Conservation (phyloP, 64 coral and sea anemone genomes). For the Pocillopora damicornis region DNA sequence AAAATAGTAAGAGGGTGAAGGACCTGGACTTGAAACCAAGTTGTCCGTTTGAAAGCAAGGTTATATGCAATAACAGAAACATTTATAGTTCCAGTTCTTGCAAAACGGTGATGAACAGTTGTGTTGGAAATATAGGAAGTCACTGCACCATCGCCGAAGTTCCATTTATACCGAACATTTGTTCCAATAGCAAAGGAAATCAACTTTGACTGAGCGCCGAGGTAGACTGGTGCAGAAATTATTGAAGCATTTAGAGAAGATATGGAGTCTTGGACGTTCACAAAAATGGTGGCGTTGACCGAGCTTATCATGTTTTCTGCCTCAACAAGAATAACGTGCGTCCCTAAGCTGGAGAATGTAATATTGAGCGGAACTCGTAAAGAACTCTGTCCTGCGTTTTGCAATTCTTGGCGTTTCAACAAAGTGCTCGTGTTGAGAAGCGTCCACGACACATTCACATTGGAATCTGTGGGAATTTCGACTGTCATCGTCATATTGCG, state of each 20-base stretch:
- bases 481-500: constrained; percentile 34
- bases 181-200: constrained; percentile 40
- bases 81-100: constrained; percentile 34
- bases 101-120: constrained; percentile 28
- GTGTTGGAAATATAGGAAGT: constrained; percentile 39
- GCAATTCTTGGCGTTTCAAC: constrained; percentile 38
- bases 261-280: constrained; percentile 35
- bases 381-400: background rate
- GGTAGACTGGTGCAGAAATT: constrained; percentile 37
- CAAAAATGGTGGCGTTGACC: constrained; percentile 31
- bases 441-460: constrained; percentile 53
- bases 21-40: constrained; percentile 34
- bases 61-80: constrained; percentile 70
- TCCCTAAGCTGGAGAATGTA: constrained; percentile 8
- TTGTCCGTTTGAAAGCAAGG: constrained; percentile 36
- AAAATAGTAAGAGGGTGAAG: constrained; percentile 44
- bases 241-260: constrained; percentile 38
- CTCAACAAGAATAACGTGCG: constrained; percentile 46
- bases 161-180: constrained; percentile 57
- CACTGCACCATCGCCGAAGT: constrained; percentile 42
- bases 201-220: constrained; percentile 34
- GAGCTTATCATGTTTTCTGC: constrained; percentile 69
- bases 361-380: constrained; percentile 9
- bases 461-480: constrained; percentile 45
- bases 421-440: constrained; percentile 25